Evolutionary conservation across 2,888 invertebrate species (phyloP).

Genomic region (Meteorus colon): DNA sequence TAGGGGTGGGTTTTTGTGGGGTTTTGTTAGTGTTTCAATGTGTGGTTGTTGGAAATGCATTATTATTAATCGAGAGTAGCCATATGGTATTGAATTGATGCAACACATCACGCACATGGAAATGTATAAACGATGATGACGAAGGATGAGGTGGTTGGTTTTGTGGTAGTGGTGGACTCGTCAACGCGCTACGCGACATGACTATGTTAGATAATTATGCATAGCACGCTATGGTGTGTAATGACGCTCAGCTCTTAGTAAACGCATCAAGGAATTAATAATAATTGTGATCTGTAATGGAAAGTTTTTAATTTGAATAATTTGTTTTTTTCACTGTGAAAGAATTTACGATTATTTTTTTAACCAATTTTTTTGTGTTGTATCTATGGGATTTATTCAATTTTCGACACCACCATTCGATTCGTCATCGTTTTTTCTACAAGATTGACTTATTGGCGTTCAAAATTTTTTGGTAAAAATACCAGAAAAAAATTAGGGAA

Average conservation of each 20-base stretch:
- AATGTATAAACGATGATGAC: slow-evolving; percentile 7
- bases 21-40: background rate
- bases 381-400: background rate
- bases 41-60: slow-evolving; percentile 67
- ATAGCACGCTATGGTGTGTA: slow-evolving; percentile 62
- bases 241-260: slow-evolving; percentile 68
- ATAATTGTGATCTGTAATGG: slow-evolving; percentile 65
- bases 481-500: too few species aligned
- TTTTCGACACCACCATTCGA: background rate
- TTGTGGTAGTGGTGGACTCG: slow-evolving; percentile 57
- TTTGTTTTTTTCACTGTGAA: too few species aligned
- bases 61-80: slow-evolving; percentile 59
- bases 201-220: slow-evolving; percentile 69
- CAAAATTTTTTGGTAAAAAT: too few species aligned
- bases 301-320: background rate
- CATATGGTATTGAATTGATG: slow-evolving; percentile 60
- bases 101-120: slow-evolving; percentile 68
- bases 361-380: background rate
- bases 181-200: slow-evolving; percentile 56
- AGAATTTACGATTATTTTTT: too few species aligned
- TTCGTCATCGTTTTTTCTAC: too few species aligned
- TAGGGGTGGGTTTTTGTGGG: background rate
- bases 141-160: background rate
- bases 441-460: too few species aligned
- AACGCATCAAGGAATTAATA: slow-evolving; percentile 73